Base-by-base conservation (phyloP, 2,113 vertebrate species). In the Tamias sibiricus region DNA sequence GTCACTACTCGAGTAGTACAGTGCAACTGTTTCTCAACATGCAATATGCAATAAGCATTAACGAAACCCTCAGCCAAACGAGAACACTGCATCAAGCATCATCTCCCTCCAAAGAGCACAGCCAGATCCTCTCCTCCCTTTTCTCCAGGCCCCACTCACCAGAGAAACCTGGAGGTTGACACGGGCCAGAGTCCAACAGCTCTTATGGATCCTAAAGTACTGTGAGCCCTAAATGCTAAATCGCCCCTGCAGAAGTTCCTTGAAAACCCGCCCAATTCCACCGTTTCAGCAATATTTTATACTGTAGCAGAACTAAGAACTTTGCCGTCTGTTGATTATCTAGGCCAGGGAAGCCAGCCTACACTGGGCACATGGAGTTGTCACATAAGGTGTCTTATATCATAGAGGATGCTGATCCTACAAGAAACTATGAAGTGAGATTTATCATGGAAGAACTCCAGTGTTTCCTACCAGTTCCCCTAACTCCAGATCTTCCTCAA, bases 181-280 rank as follows among this genome's bases (percentile, higher is more conserved):
- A 76, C 3, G 22, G 8, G 42, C 17, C n/a, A 52, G 19, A n/a
- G 20, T 75, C 81, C 74, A 54, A 35, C 22, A 62, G 40, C 30
- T 35, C 64, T 75, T 66, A 3, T 26, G 16, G 59, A 52, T 77
- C 37, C 71, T 19, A 68, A 72, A 66, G 40, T 35, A 84, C 17
- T 35, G 2, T 59, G 19, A 68, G 40, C 10, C 24, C 37, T 71
- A 57, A 64, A 49, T 24, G 42, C 28, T 72, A 59, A 90, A 69
- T 71, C 28, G 91, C 19, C 87, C 66, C 54, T 66, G 44, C 87
- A 86, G 66, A 81, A 80, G 47, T 20, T 35, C 64, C 87, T 20
- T 54, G 77, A 82, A 85, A 96, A 42, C 26, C 22, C 85, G 37
- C 22, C n/a, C 44, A 28, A 83, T 28, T 92, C 37, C 52, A 37